Evolutionary conservation across 2,888 invertebrate genomes (phyloP).

Genomic region (Campopleginae sp.): DNA sequence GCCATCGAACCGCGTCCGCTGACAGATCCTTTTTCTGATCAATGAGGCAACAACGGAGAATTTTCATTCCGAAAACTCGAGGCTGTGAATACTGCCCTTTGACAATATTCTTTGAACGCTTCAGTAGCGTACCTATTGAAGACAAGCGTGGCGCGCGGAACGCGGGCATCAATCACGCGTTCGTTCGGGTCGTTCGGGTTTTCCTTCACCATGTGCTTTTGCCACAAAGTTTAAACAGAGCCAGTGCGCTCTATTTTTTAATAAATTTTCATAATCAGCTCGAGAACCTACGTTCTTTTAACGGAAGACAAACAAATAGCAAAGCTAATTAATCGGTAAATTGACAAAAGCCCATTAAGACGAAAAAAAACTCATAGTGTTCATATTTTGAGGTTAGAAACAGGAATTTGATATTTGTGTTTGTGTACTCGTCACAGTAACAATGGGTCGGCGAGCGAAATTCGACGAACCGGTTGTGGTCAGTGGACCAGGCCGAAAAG

Average conservation of each 20-base stretch:
- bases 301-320: background rate
- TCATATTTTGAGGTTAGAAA: constrained; percentile 42
- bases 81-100: too few relatives aligned
- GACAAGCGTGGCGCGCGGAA: too few relatives aligned
- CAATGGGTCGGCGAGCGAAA: constrained; percentile 94
- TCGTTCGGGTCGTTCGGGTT: background rate
- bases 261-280: background rate
- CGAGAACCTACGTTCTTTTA: background rate
- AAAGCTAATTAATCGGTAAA: background rate
- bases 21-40: too few relatives aligned
- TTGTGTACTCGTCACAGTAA: constrained; percentile 21
- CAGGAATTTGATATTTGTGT: background rate
- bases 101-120: too few relatives aligned
- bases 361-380: background rate
- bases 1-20: too few relatives aligned
- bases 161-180: constrained; percentile 2
- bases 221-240: background rate
- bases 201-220: background rate
- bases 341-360: background rate
- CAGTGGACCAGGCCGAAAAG: constrained; percentile 94
- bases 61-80: too few relatives aligned
- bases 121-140: too few relatives aligned
- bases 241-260: background rate
- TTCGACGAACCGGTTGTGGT: constrained; percentile 90
- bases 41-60: too few relatives aligned